Base-by-base conservation (phyloP, 2,888 invertebrate species). In the Mesochorus sp. region DNA sequence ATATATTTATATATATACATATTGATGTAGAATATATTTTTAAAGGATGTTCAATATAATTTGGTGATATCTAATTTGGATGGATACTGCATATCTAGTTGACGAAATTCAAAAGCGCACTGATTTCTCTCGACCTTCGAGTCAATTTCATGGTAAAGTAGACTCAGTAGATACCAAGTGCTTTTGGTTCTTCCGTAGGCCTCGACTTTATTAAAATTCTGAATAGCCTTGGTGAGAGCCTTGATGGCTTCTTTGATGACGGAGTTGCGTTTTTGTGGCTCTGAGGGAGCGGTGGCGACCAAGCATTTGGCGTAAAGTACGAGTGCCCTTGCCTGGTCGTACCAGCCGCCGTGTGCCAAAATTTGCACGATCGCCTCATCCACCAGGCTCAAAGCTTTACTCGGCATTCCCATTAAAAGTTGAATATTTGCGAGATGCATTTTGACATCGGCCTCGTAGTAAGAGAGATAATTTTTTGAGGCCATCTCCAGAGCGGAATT, bases 361-460 rank as follows among this genome's bases (percentile, higher is more conserved):
- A 97, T 93, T 28, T 93, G 93, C 4, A 95, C 93, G 85, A 96
- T 92, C 68, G 95, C 94, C 89, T 94, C 93, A 81, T 95, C 94
- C 0, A 96, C 93, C 8, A 96, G 92, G 79, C 93, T 92, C 70
- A 96, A 90, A 0, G 97, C 96, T 89, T 96, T 96, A 78, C 94
- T 93, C 0, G 96, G 94, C 91, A 96, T 93, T 17, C 95, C 95
- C 93, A 97, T 94, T 77, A 94, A 92, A 34, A 97, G 91, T 91
- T 93, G 93, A 8, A 96, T 93, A 88, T 96, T 95, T 0, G 97
- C 97, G 57, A 97, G 93, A 86, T 97, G 95, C 92, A 97, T 94
- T 85, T 95, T 95, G 2, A 95, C 94, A 26, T 96, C 89, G 0
- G 96, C 95, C 51, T 94, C 94, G 80, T 96, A 93, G 87, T 96